A percentile compares a stretch with the other conserved stretches of the same genome.
Evolutionary conservation across 2,113 vertebrate genomes (phyloP).

Genomic region (Cinclus mexicanus): DNA sequence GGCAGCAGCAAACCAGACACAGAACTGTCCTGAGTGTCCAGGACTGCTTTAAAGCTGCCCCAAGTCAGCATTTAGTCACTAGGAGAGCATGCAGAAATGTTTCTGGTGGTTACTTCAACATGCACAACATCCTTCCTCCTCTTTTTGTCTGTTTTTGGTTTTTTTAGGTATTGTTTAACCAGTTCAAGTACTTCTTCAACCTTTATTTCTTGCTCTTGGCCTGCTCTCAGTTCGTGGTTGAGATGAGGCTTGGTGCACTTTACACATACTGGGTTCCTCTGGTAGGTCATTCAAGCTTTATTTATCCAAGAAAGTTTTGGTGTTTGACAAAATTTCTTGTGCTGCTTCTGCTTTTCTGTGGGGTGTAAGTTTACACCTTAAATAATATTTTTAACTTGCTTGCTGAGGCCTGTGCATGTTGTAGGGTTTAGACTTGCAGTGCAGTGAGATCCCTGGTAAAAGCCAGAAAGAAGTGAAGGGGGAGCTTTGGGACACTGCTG

Average conservation of each 20-base stretch:
- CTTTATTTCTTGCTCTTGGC: constrained; percentile 95
- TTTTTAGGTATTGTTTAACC: constrained; percentile 91
- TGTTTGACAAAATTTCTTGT: not conserved
- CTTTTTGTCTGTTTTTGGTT: not conserved
- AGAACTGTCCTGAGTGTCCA: not conserved
- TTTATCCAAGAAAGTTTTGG: not conserved
- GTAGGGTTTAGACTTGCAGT: not conserved
- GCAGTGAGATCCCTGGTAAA: not conserved
- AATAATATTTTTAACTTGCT: not conserved
- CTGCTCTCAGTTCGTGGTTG: constrained; percentile 95
- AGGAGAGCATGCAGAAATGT: not conserved
- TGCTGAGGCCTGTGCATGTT: not conserved
- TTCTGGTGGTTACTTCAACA: not conserved
- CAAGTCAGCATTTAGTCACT: not conserved
- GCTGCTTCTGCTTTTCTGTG: not conserved
- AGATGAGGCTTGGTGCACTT: constrained; percentile 90
- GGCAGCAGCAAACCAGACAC: not conserved
- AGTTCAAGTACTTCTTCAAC: constrained; percentile 99
- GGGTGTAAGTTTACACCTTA: not conserved
- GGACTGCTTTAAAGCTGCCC: not conserved
- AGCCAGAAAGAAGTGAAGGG: not conserved
- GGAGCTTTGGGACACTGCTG: not conserved
- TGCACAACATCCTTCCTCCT: not conserved
- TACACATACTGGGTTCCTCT: constrained; percentile 99
- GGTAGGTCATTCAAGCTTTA: constrained; percentile 77